phyloP scores from a whole-genome alignment of 2,113 vertebrate species.

The Astur gentilis region DNA sequence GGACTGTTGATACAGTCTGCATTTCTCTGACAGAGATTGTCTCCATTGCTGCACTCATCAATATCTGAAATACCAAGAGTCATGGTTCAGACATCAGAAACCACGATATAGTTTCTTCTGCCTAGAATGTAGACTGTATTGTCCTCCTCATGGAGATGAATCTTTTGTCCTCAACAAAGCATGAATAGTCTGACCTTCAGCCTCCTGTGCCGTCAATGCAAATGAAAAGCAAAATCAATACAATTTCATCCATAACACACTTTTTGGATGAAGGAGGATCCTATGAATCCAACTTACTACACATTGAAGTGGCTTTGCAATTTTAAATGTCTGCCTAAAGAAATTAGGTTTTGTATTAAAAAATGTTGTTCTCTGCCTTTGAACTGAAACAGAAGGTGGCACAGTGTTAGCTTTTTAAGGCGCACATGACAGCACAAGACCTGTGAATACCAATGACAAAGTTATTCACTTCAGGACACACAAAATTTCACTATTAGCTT shows the following conservation, averaged over 20 bases:
- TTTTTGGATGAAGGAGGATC: neutral
- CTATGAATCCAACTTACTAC: accelerated
- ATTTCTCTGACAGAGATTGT: constrained; percentile 81
- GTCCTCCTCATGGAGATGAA: neutral
- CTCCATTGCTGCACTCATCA: constrained; percentile 81
- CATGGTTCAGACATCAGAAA: neutral
- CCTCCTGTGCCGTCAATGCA: neutral
- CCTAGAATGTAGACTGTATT: neutral
- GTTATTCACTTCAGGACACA: neutral
- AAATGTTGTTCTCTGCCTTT: neutral
- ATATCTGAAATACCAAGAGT: constrained; percentile 75
- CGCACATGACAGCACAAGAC: neutral
- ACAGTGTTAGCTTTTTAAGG: neutral
- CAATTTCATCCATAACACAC: neutral
- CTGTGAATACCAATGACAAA: neutral
- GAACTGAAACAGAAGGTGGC: neutral
- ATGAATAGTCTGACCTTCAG: neutral
- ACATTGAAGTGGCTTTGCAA: neutral
- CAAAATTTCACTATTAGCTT: neutral
- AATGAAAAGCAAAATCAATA: neutral
- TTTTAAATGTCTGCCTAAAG: neutral
- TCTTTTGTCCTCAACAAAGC: neutral
- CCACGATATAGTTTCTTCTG: neutral
- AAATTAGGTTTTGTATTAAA: neutral
- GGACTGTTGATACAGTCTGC: constrained; percentile 87